Base-by-base conservation (phyloP, 2,888 invertebrate genomes). In the Tenthredo distinguenda region DNA sequence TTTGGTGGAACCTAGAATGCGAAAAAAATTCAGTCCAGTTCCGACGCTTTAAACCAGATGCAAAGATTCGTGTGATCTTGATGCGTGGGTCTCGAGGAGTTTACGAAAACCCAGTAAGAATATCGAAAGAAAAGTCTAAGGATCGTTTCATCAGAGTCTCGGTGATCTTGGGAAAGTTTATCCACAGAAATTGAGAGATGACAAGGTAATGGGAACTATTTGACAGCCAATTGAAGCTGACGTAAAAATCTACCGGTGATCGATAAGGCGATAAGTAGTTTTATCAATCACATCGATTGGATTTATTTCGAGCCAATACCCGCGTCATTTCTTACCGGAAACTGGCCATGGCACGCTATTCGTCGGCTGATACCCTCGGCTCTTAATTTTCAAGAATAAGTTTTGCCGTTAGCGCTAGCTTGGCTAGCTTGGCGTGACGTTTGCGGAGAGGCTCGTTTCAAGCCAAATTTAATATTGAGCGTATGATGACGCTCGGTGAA, bases 261-360 rank as follows among this genome's bases (percentile, higher is more conserved):
- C 58, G 81, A 81, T 83, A 65, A n/a, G 47, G 18, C 84, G 85
- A 87, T 87, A 87, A 85, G 86, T 86, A 71, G 68, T 68, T 83
- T 68, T 85, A 85, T 86, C 85, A 85, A 87, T 87, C 85, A 87
- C 86, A 86, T 84, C 82, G 86, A 87, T 87, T 84, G 84, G 86
- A 87, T 87, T 85, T 86, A 68, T 85, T 84, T 84, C 85, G 21
- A 31, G 65, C 68, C 47, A 83, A 83, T 83, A 50, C 68, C 47
- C 47, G 34, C 4, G 71, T 83, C 68, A 50, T 71, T 26, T 83
- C 68, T 31, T 15, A 83, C 9, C 68, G 83, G 34, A 83, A 47
- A 83, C 65, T 65, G 83, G 18, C 68, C 31, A 40, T 43, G 40
- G 26, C 81, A 62, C 68, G n/a, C 26, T 74, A 43, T 74, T 74